phyloP scores from a whole-genome alignment of 2,888 invertebrate genomes.

The Pheosia gnoma region DNA sequence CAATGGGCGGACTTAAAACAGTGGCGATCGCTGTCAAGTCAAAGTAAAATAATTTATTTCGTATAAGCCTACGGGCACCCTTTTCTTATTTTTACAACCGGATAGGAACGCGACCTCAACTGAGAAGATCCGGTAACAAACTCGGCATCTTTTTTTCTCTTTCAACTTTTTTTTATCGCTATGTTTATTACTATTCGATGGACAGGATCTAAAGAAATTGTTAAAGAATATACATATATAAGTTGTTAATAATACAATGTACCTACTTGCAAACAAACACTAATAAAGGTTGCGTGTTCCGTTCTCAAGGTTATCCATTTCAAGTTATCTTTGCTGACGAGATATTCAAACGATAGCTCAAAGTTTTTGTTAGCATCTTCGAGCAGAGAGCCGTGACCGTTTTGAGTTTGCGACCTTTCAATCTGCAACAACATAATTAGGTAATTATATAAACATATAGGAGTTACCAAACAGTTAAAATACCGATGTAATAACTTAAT shows the following conservation, averaged over 20 bases:
- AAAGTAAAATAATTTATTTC: too few relatives aligned
- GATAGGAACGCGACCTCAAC: too few relatives aligned
- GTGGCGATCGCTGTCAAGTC: too few relatives aligned
- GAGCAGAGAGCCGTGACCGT: conserved; percentile 67
- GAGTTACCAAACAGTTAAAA: not conserved
- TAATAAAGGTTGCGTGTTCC: conserved; percentile 97
- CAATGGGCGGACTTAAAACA: too few relatives aligned
- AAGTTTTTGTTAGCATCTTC: conserved; percentile 81
- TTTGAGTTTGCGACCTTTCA: conserved; percentile 60
- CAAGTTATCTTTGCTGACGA: conserved; percentile 94
- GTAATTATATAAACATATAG: conserved; percentile 9
- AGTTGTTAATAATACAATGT: not conserved
- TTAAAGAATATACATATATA: too few relatives aligned
- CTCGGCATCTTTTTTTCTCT: too few relatives aligned
- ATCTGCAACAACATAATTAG: conserved; percentile 49
- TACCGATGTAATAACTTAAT: not conserved
- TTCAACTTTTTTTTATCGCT: too few relatives aligned
- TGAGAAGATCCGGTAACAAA: too few relatives aligned
- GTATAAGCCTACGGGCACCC: too few relatives aligned
- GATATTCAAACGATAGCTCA: conserved; percentile 97
- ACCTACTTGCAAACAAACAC: conserved; percentile 92
- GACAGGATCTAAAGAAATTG: too few relatives aligned
- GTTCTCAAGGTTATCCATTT: conserved; percentile 97
- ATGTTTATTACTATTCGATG: too few relatives aligned
- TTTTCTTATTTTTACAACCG: too few relatives aligned